These are phyloP conservation scores for Gopherus evgoodei DNA, from an alignment of 2,113 vertebrate species.

Conservation along the genomic window DNA sequence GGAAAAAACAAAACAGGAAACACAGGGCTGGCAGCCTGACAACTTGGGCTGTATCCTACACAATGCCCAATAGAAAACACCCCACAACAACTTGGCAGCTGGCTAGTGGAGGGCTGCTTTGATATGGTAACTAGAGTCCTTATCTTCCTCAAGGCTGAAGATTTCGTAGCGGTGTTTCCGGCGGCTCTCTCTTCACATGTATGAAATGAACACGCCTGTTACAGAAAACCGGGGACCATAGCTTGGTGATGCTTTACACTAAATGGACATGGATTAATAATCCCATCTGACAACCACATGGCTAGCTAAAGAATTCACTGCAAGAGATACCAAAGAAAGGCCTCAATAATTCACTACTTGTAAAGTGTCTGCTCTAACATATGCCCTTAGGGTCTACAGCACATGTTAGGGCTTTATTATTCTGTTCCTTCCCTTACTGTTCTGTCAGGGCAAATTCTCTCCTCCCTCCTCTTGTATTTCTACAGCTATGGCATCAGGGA, in stretches of 20 bases:
- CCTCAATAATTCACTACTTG: constrained; percentile 33
- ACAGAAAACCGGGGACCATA: background rate
- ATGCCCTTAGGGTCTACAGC: constrained; percentile 4
- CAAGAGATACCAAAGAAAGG: constrained; percentile 9
- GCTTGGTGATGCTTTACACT: background rate
- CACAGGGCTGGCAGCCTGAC: background rate
- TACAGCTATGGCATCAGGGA: background rate
- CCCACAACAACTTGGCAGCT: background rate
- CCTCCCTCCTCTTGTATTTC: background rate
- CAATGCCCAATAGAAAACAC: background rate
- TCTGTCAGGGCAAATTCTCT: background rate
- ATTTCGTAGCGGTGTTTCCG: background rate
- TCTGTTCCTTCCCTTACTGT: background rate
- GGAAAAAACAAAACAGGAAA: constrained; percentile 61
- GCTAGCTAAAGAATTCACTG: background rate
- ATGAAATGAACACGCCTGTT: background rate
- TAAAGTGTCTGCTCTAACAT: constrained; percentile 32
- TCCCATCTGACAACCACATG: background rate
- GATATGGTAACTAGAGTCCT: background rate
- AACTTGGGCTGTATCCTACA: background rate
- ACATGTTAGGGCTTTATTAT: background rate
- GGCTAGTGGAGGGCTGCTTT: background rate
- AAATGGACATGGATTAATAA: background rate
- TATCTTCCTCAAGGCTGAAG: background rate
- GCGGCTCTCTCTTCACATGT: background rate